Evolutionary conservation across 2,113 vertebrate species (phyloP), one percentile per base, ranked within the genome.

Genomic region (Hemiprocne comata): DNA sequence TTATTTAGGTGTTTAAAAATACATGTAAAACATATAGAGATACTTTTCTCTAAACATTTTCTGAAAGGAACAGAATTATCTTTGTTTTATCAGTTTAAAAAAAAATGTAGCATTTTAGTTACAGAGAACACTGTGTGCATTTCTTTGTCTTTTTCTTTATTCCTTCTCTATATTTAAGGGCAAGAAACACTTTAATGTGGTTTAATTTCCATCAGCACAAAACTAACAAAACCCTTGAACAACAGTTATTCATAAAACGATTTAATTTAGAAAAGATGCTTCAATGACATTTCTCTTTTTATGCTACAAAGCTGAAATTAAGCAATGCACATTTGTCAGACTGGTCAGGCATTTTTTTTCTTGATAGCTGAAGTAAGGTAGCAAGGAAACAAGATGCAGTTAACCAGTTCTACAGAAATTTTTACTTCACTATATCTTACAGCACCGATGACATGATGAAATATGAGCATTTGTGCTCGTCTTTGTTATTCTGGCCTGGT

Each of bases 1-100:
- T 83, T 95, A 9, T 42, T 66, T 50, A 84, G 10, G 44, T 54
- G 33, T 54, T 96, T 95, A 95, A 89, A 93, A 96, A 94, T 67
- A 83, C 60, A 74, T 31, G 48, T 75, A 58, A 75, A 74, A 36
- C 7, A 34, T 15, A 34, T 2, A 92, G 57, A 58, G 11, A 16
- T 38, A 20, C 17, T 44, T 69, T 79, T 11, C 46, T 73, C 21
- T 51, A 33, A 85, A 60, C 3, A 29, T 7, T 34, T 82, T 82
- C 53, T 65, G 57, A 82, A 78, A 78, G 31, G 5, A 93, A 58
- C 16, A 36, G 24, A 31, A 42, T 85, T 87, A 55, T 38, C 19
- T 24, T 72, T 67, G 14, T 48, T 77, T 67, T 85, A 66, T 85
- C 29, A 92, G 17, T 50, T 34, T 42, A 42, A 46, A 89, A 84